A percentile compares a stretch with the other conserved stretches of the same genome.
Evolutionary conservation across 1,140 invertebrate species (phyloP).

Genomic region (Diuraphis noxia): DNA sequence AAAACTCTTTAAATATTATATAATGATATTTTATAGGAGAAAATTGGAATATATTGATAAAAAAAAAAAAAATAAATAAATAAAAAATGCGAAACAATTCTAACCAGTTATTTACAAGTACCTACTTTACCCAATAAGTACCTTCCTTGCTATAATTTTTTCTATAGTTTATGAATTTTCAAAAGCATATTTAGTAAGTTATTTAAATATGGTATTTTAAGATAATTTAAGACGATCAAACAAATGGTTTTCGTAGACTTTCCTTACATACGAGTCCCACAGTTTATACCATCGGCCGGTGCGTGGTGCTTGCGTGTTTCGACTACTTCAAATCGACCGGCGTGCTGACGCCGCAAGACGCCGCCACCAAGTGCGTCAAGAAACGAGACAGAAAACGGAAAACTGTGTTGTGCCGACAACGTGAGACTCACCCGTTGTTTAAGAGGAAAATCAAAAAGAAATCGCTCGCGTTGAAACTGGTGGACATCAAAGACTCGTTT

Average conservation of each 20-base stretch:
- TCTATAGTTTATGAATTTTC: too few species aligned
- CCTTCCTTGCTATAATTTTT: too few species aligned
- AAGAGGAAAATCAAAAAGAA: background rate
- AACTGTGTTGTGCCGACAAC: background rate
- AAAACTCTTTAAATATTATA: too few species aligned
- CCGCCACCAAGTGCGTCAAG: background rate
- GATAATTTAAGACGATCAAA: background rate
- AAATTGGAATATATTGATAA: too few species aligned
- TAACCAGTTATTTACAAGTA: too few species aligned
- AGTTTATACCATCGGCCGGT: slow-evolving; percentile 40
- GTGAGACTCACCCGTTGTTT: background rate
- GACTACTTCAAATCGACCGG: slow-evolving; percentile 45
- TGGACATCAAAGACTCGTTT: slow-evolving; percentile 37
- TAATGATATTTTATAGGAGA: too few species aligned
- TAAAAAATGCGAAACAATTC: too few species aligned
- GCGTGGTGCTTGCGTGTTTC: slow-evolving; percentile 24
- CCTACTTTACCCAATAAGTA: too few species aligned
- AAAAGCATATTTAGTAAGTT: too few species aligned
- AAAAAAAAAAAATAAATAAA: too few species aligned
- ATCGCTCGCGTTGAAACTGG: background rate
- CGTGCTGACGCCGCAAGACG: background rate
- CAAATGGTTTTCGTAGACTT: background rate
- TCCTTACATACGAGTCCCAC: background rate
- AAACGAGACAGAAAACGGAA: background rate
- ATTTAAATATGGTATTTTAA: too few species aligned